phyloP scores from a whole-genome alignment of 2,113 vertebrate genomes.

The Eptatretus burgeri region DNA sequence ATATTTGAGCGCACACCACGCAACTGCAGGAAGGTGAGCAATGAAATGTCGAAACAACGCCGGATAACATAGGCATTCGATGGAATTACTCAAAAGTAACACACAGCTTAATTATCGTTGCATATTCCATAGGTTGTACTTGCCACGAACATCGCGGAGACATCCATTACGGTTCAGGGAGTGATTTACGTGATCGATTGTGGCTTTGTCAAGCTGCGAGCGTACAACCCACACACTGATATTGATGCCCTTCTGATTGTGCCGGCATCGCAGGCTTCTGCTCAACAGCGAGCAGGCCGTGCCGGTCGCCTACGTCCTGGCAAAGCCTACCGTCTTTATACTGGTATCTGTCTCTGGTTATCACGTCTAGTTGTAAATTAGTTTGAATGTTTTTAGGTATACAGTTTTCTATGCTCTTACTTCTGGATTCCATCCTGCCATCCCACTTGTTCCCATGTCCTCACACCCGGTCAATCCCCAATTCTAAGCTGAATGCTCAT shows the following conservation, averaged over 20 bases:
- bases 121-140: slow-evolving; percentile 38
- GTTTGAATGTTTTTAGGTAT: too few species aligned
- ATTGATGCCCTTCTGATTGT: slow-evolving; percentile 79
- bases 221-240: slow-evolving; percentile 59
- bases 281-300: slow-evolving; percentile 59
- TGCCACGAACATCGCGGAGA: slow-evolving; percentile 88
- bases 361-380: too few species aligned
- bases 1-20: slow-evolving; percentile 54
- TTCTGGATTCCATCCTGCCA: too few species aligned
- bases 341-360: slow-evolving; percentile 21
- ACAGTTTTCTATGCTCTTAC: too few species aligned
- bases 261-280: slow-evolving; percentile 73
- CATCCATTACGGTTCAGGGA: slow-evolving; percentile 71
- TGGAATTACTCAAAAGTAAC: too few species aligned
- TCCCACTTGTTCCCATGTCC: too few species aligned
- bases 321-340: slow-evolving; percentile 73
- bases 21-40: slow-evolving; percentile 54
- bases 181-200: slow-evolving; percentile 69
- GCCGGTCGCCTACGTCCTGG: slow-evolving; percentile 58
- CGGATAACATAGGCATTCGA: too few species aligned
- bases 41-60: too few species aligned
- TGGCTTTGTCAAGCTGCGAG: slow-evolving; percentile 72
- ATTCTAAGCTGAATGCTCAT: too few species aligned
- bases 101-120: too few species aligned
- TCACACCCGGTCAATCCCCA: too few species aligned